A percentile compares a stretch with the other conserved stretches of the same genome.
Evolutionary conservation across 2,888 invertebrate species (phyloP).

Genomic region (Cacoxenus indagator): DNA sequence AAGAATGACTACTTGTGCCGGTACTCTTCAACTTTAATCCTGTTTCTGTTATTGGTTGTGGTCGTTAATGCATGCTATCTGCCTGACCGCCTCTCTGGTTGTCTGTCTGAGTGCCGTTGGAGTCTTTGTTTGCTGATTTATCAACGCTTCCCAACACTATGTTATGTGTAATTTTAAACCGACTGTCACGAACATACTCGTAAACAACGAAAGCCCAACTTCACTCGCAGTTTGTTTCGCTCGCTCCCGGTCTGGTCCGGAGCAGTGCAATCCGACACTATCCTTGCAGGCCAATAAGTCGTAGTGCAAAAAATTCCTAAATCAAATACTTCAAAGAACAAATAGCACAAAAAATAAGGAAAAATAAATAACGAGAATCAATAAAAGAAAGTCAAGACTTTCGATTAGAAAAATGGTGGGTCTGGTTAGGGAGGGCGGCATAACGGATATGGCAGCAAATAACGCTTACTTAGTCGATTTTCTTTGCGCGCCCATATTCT

Average conservation of each 20-base stretch:
- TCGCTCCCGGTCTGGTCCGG: not conserved
- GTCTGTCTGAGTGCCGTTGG: not conserved
- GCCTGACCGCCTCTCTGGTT: not conserved
- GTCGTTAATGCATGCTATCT: too few relatives aligned
- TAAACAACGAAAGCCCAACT: conserved; percentile 23
- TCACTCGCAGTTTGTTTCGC: not conserved
- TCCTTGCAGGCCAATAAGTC: conserved; percentile 56
- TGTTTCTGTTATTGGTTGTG: too few relatives aligned
- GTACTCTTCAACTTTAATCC: too few relatives aligned
- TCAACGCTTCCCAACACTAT: too few relatives aligned
- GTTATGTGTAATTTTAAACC: conserved; percentile 45
- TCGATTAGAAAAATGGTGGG: not conserved
- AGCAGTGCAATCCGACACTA: not conserved
- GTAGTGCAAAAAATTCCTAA: conserved; percentile 53
- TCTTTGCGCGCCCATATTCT: not conserved
- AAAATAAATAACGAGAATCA: not conserved
- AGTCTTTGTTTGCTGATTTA: not conserved
- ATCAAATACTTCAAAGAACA: conserved; percentile 58
- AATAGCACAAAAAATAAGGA: conserved; percentile 24
- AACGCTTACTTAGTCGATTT: not conserved
- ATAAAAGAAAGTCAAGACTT: not conserved
- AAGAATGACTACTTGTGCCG: too few relatives aligned
- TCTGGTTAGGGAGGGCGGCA: too few relatives aligned
- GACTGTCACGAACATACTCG: conserved; percentile 45
- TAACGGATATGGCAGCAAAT: too few relatives aligned